Percentiles rank a stretch among this genome's conserved stretches.
Evolutionary conservation across 2,888 invertebrate species (phyloP).

Genomic region (Caenorhabditis sp.): DNA sequence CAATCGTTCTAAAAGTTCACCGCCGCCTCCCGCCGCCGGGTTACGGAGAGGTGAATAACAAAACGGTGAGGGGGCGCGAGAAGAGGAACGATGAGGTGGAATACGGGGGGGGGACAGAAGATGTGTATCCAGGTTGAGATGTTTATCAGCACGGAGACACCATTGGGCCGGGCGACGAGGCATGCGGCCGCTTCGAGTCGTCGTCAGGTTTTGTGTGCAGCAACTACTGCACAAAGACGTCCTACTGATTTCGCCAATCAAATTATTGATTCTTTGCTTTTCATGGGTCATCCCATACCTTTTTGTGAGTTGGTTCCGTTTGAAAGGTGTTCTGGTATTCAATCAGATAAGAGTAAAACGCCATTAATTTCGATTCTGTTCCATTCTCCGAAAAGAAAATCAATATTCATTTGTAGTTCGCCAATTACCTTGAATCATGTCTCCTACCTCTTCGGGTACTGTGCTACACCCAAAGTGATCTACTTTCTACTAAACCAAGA

Average conservation of each 20-base stretch:
- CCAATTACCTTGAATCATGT: constrained; percentile 82
- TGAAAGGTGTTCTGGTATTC: not conserved
- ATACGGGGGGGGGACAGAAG: constrained; percentile 41
- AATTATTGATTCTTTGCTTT: constrained; percentile 73
- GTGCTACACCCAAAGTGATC: constrained; percentile 81
- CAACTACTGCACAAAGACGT: constrained; percentile 58
- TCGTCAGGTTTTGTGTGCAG: constrained; percentile 58
- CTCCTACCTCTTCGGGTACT: constrained; percentile 78
- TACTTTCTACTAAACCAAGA: constrained; percentile 76
- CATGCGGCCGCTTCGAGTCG: constrained; percentile 57
- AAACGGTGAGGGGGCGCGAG: constrained; percentile 17
- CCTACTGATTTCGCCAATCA: constrained; percentile 68
- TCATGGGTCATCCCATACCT: constrained; percentile 81
- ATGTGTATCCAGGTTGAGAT: constrained; percentile 50
- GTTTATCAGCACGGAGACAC: constrained; percentile 28
- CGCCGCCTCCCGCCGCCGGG: too few species aligned
- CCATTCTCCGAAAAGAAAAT: constrained; percentile 29
- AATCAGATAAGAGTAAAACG: constrained; percentile 41
- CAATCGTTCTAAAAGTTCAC: constrained; percentile 52
- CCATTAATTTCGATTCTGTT: constrained; percentile 7
- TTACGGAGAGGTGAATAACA: constrained; percentile 5
- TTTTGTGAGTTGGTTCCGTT: constrained; percentile 72
- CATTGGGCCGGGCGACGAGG: constrained; percentile 49
- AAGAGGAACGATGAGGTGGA: too few species aligned
- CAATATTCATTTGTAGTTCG: constrained; percentile 74